Evolutionary conservation across 2,113 vertebrate genomes (phyloP).

Genomic region (Petaurus breviceps): DNA sequence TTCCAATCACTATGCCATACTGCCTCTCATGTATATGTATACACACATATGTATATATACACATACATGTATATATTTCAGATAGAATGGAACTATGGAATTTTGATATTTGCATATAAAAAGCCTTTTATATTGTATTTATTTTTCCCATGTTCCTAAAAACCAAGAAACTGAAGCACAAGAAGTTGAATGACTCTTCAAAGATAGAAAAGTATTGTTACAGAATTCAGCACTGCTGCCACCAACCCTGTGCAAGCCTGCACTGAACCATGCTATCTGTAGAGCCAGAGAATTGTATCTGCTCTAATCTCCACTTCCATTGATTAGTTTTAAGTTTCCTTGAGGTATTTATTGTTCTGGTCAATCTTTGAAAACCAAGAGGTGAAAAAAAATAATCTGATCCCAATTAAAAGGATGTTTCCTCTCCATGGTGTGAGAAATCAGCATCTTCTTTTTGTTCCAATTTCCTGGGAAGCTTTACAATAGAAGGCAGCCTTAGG

Average conservation of each 20-base stretch:
- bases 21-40: neutral
- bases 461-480: constrained; percentile 54
- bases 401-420: constrained; percentile 41
- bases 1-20: neutral
- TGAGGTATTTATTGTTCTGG: constrained; percentile 42
- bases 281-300: constrained; percentile 37
- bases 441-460: constrained; percentile 60
- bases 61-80: neutral
- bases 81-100: neutral
- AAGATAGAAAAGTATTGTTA: neutral
- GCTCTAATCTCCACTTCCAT: constrained; percentile 34
- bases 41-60: neutral
- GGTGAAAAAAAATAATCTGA: constrained; percentile 57
- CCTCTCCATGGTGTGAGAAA: constrained; percentile 21
- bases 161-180: neutral
- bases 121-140: neutral
- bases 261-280: neutral
- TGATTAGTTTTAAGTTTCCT: constrained; percentile 58
- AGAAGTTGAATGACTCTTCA: neutral
- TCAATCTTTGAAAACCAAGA: constrained; percentile 61
- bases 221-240: neutral
- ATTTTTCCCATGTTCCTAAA: constrained; percentile 12
- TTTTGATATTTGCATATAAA: neutral
- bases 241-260: neutral
- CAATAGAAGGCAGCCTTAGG: constrained; percentile 34